phyloP scores from a whole-genome alignment of 1,140 invertebrate genomes.

The Diprion similis region DNA sequence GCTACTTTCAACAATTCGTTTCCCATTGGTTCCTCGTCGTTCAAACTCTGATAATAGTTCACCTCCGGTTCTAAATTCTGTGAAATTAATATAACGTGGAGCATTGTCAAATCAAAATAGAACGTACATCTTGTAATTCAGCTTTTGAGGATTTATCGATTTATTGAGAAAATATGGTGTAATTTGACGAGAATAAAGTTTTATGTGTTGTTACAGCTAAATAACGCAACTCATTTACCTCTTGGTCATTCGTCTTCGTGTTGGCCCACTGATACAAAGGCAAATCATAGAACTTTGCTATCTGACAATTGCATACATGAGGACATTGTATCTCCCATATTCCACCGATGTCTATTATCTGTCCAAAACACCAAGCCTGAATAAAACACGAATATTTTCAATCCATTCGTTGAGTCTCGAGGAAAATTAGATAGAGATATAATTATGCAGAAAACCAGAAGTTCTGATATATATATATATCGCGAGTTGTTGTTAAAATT shows the following conservation, averaged over 20 bases:
- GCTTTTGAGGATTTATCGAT: constrained; percentile 12
- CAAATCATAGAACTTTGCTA: constrained; percentile 45
- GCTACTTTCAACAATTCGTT: constrained; percentile 62
- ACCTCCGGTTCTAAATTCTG: neutral
- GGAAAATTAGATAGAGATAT: no score
- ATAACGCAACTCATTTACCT: neutral
- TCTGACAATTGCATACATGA: constrained; percentile 48
- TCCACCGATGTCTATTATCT: constrained; percentile 44
- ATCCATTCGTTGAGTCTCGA: no score
- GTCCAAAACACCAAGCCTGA: constrained; percentile 23
- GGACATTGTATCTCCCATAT: constrained; percentile 52
- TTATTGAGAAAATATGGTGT: constrained; percentile 10
- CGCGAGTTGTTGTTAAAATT: no score
- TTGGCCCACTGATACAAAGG: constrained; percentile 50
- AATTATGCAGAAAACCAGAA: no score
- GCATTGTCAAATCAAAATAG: neutral
- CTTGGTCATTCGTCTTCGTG: constrained; percentile 12
- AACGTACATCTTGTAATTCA: constrained; percentile 22
- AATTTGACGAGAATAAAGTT: no score
- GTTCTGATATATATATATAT: no score
- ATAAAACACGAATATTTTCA: neutral
- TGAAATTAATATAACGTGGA: neutral
- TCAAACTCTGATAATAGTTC: neutral
- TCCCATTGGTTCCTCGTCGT: constrained; percentile 29
- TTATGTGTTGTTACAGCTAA: no score